Percentiles rank a stretch among this genome's conserved stretches.
phyloP scores from a whole-genome alignment of 1,140 invertebrate genomes.

The Eumaeus atala region DNA sequence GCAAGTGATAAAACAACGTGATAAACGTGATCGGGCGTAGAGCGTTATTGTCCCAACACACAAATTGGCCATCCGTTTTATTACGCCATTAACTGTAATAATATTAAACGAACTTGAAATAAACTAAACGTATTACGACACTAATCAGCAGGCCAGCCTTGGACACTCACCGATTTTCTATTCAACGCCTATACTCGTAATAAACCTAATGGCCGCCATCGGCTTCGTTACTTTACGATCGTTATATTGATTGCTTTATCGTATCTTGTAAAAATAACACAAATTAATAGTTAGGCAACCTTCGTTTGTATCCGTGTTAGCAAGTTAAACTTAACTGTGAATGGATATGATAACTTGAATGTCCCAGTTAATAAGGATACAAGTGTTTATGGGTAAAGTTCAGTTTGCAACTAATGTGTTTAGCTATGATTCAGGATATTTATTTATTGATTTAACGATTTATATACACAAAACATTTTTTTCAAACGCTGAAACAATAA shows the following conservation, averaged over 20 bases:
- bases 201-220: not conserved
- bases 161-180: conserved; percentile 9
- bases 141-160: conserved; percentile 5
- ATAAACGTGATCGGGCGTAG: too few relatives aligned
- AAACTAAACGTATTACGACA: conserved; percentile 6
- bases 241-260: conserved; percentile 12
- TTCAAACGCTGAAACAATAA: too few relatives aligned
- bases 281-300: conserved; percentile 3
- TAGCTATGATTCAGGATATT: too few relatives aligned
- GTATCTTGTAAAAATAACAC: conserved; percentile 1
- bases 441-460: too few relatives aligned
- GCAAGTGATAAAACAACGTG: not conserved
- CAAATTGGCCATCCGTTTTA: not conserved
- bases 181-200: not conserved
- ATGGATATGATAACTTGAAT: too few relatives aligned
- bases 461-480: too few relatives aligned
- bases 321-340: too few relatives aligned
- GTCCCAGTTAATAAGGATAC: too few relatives aligned
- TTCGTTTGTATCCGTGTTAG: not conserved
- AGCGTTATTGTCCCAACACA: too few relatives aligned
- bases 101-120: conserved; percentile 11
- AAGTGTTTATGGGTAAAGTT: too few relatives aligned
- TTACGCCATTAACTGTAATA: conserved; percentile 4
- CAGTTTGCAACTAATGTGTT: too few relatives aligned
- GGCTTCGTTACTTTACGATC: conserved; percentile 3